Conservation (phyloP, 2,888 invertebrate species). For the Zygogramma bicolorata region DNA sequence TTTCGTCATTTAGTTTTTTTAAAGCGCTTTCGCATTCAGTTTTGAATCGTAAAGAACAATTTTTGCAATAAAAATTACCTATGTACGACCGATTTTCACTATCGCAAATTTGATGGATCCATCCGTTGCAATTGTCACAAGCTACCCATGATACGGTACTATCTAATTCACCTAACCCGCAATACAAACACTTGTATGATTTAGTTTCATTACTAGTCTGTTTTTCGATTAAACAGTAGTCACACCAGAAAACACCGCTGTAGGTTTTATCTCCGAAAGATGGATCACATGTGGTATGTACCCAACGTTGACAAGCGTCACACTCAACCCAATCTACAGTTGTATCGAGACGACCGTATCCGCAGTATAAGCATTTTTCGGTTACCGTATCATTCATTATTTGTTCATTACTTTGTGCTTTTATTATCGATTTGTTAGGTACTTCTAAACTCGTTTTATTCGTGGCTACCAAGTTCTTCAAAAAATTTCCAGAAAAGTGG, state of each 20-base stretch:
- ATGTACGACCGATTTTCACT: not conserved
- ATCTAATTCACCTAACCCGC: constrained; percentile 12
- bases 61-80: not conserved
- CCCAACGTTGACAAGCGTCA: constrained; percentile 28
- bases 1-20: not conserved
- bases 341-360: constrained; percentile 11
- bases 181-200: constrained; percentile 5
- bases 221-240: not conserved
- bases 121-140: constrained; percentile 27
- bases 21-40: not conserved
- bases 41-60: not conserved
- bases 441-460: no score
- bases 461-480: no score
- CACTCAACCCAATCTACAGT: constrained; percentile 28
- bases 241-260: not conserved
- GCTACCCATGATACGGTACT: constrained; percentile 21
- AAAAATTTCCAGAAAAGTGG: no score
- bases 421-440: no score
- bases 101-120: no score
- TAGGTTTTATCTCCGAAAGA: constrained; percentile 12
- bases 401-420: no score
- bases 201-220: not conserved
- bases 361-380: constrained; percentile 31
- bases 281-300: constrained; percentile 28
- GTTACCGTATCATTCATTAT: not conserved